phyloP scores from a whole-genome alignment of 2,113 vertebrate species.

The Microtus montanus region DNA sequence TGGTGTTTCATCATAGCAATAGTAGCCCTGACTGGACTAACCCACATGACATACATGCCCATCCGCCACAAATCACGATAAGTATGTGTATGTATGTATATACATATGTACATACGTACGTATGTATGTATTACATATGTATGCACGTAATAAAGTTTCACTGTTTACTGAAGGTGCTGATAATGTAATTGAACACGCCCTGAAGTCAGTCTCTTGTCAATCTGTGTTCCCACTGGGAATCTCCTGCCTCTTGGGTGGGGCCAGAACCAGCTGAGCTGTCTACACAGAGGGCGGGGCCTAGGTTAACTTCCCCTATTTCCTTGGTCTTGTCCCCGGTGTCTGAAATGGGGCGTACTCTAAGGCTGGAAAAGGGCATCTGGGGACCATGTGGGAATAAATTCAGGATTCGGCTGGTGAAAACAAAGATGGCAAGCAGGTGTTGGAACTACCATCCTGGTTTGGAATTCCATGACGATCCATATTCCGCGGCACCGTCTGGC shows the following conservation, averaged over 20 bases:
- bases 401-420: not conserved
- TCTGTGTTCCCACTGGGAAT: not conserved
- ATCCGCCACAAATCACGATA: not conserved
- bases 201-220: not conserved
- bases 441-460: not conserved
- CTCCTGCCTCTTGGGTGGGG: not conserved
- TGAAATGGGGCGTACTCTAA: not conserved
- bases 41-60: not conserved
- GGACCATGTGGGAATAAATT: not conserved
- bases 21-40: not conserved
- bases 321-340: not conserved
- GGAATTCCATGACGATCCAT: fast-evolving
- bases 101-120: not conserved
- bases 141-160: not conserved
- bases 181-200: not conserved
- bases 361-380: not conserved
- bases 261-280: not conserved
- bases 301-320: not conserved
- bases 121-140: not conserved
- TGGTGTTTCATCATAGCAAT: not conserved
- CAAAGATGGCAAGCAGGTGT: not conserved
- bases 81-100: not conserved
- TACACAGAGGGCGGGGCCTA: not conserved
- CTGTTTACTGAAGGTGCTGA: not conserved
- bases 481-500: not conserved